A percentile compares a stretch with the other conserved stretches of the same genome.
Evolutionary conservation across 2,797 vertebrate species (phyloP).

Genomic region (Amblyopsis hoosieri): DNA sequence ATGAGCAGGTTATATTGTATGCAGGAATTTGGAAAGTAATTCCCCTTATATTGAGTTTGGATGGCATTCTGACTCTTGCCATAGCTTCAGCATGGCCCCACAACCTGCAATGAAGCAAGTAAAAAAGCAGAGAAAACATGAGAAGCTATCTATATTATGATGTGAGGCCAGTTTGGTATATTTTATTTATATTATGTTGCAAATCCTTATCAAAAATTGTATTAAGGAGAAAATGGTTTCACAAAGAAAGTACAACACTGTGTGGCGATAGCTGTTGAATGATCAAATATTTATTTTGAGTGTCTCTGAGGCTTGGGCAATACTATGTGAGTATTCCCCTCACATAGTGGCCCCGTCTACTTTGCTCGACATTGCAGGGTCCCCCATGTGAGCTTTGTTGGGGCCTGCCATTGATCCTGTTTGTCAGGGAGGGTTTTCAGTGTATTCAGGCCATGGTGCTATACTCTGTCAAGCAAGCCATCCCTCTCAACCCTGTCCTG

Average conservation of each 20-base stretch:
- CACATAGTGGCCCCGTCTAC: constrained; percentile 2
- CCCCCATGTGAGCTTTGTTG: constrained; percentile 69
- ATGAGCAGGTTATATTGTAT: constrained; percentile 74
- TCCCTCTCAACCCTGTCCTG: constrained; percentile 60
- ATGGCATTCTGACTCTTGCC: constrained; percentile 55
- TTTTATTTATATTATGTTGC: constrained; percentile 4
- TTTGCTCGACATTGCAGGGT: constrained; percentile 71
- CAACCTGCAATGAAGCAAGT: constrained; percentile 28
- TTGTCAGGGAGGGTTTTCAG: constrained; percentile 65
- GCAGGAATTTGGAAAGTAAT: constrained; percentile 79
- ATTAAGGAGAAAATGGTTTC: constrained; percentile 14
- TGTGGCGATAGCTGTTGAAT: neutral
- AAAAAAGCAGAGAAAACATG: constrained; percentile 11
- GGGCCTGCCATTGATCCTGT: constrained; percentile 79
- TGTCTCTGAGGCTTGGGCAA: constrained; percentile 5
- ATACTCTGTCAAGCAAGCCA: constrained; percentile 38
- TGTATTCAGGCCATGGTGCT: constrained; percentile 74
- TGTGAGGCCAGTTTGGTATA: constrained; percentile 11
- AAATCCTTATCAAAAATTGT: constrained; percentile 5
- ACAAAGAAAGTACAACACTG: neutral
- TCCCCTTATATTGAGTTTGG: constrained; percentile 79
- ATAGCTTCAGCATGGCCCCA: constrained; percentile 50
- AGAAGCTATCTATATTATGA: constrained; percentile 19
- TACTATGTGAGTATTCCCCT: constrained; percentile 5
- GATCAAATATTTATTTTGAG: neutral